phyloP scores from a whole-genome alignment of 2,113 vertebrate species.

The Sorex fumeus region DNA sequence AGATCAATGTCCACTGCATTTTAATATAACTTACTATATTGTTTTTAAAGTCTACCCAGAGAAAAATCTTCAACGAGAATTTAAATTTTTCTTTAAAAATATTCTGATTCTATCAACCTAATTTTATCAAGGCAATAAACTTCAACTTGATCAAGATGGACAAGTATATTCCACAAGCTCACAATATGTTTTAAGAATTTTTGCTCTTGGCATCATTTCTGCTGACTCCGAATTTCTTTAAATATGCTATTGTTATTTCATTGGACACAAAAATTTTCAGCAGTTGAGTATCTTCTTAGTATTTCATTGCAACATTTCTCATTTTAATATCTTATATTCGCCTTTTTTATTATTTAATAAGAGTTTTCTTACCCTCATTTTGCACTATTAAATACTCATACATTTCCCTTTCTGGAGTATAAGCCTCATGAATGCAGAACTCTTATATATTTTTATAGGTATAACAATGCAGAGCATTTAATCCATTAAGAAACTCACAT shows the following conservation, averaged over 20 bases:
- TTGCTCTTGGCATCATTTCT: constrained; percentile 57
- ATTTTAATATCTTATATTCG: not conserved
- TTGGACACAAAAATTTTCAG: constrained; percentile 12
- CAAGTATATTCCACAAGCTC: constrained; percentile 39
- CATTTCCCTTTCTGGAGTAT: not conserved
- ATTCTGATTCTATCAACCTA: not conserved
- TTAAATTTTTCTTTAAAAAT: not conserved
- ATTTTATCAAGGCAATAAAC: constrained; percentile 1
- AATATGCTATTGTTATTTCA: constrained; percentile 49
- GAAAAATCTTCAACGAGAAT: constrained; percentile 10
- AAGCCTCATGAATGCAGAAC: not conserved
- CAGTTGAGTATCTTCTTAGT: not conserved
- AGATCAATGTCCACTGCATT: constrained; percentile 5
- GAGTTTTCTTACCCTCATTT: not conserved
- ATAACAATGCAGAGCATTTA: not conserved
- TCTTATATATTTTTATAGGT: not conserved
- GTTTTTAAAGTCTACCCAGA: constrained; percentile 17
- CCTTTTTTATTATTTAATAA: not conserved
- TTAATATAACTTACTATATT: constrained; percentile 33
- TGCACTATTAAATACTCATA: not conserved
- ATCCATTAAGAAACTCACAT: not conserved
- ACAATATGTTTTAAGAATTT: constrained; percentile 51
- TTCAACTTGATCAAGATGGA: constrained; percentile 50
- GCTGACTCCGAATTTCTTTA: constrained; percentile 53
- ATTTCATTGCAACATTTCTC: not conserved